Conservation (phyloP, 2,113 vertebrate genomes). For the Actenoides hombroni region DNA sequence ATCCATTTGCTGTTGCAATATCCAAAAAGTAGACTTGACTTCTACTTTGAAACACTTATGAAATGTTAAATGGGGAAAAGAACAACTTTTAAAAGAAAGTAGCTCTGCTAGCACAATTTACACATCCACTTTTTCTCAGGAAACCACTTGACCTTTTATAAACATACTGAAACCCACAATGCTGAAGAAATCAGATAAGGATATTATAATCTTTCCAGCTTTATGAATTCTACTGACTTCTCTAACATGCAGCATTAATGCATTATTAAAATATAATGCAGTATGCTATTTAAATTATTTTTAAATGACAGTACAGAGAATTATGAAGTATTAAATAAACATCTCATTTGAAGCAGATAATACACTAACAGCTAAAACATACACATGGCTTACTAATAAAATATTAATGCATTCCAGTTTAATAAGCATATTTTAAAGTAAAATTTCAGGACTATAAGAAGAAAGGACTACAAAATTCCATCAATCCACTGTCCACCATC, state of each 20-base stretch:
- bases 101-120: slow-evolving; percentile 36
- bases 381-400: neutral
- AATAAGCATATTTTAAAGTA: neutral
- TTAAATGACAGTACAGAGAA: neutral
- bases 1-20: neutral
- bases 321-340: slow-evolving; percentile 14
- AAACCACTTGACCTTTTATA: slow-evolving; percentile 58
- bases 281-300: neutral
- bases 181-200: slow-evolving; percentile 10
- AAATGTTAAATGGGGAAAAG: slow-evolving; percentile 42
- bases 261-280: slow-evolving; percentile 36
- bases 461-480: neutral
- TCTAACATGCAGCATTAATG: neutral
- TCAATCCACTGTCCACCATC: neutral
- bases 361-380: neutral
- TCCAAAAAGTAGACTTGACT: neutral
- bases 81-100: slow-evolving; percentile 48
- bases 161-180: slow-evolving; percentile 10
- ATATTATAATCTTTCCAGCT: slow-evolving; percentile 11
- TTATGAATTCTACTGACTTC: slow-evolving; percentile 4
- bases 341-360: neutral
- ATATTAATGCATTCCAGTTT: neutral
- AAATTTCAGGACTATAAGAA: neutral
- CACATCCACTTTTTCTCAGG: slow-evolving; percentile 44
- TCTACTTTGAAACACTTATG: neutral